Conservation (phyloP, 2,113 vertebrate genomes). For the Mustela lutreola region DNA sequence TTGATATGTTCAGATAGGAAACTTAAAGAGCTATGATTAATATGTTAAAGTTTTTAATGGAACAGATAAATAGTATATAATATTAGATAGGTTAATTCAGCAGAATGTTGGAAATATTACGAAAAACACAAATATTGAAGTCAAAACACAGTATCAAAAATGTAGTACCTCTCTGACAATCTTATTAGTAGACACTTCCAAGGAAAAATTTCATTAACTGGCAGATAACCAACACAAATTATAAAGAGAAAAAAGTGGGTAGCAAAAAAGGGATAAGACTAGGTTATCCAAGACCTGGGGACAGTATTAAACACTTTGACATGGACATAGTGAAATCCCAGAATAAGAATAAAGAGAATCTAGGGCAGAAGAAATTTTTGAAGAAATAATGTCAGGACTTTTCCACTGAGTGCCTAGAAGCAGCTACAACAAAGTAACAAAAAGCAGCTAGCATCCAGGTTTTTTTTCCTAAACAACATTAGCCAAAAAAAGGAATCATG, state of each 20-base stretch:
- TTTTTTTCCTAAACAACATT: neutral
- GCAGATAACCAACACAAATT: neutral
- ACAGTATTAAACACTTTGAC: neutral
- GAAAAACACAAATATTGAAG: neutral
- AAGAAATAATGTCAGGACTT: neutral
- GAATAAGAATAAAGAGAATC: neutral
- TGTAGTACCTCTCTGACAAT: neutral
- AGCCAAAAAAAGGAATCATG: neutral
- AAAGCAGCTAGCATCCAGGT: neutral
- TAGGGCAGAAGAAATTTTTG: neutral
- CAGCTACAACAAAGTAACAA: neutral
- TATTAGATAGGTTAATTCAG: neutral
- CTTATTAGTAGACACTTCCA: neutral
- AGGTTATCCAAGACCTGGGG: neutral
- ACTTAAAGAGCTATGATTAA: neutral
- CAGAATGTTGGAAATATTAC: neutral
- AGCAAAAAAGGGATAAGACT: neutral
- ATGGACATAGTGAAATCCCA: neutral
- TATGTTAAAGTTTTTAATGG: neutral
- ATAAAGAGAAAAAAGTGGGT: neutral
- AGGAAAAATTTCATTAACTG: neutral
- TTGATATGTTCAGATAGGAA: neutral
- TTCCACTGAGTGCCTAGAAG: neutral
- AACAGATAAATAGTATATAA: neutral
- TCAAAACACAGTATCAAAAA: neutral